Base-by-base conservation (phyloP, 2,797 vertebrate genomes). In the Rhinogobio ventralis region DNA sequence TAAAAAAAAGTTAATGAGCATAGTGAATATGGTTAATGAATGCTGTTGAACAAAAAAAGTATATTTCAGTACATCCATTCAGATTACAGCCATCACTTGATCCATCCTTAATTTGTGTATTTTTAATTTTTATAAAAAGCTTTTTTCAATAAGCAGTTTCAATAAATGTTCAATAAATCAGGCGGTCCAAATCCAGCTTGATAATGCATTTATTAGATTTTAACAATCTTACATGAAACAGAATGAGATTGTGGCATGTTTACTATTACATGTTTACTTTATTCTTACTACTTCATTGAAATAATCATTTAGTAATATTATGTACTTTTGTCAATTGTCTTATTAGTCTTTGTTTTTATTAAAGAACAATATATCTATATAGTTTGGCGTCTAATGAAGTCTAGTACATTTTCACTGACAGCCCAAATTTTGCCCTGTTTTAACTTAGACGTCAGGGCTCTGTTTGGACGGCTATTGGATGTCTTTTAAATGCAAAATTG, bases 171-270 rank as follows among this genome's bases (percentile, higher is more conserved):
- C 14, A 49, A 49, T 30, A 53, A 74, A 74, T 53, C 5, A 42
- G 23, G 23, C 7, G 39, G 20, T 60, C 23, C 33, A 57, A 57
- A 39, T 76, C 23, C 20, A 57, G 39, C 30, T 57, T 60, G 8
- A 60, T 60, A 77, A 77, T 19, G 53, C 8, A 60, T 60, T 57
- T 77, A 60, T 42, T 77, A 76, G 53, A 33, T 74, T 14, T 30
- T 5, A 72, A 73, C 4, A 53, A 7, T 53, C 5, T 53, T 33
- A 13, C 28, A 74, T 51, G 13, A 73, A 73, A 23, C 46, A 51
- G 10, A 51, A 73, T 51, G 49, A 33, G 9, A 49, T 25, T 74
- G 19, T 72, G n/a, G 42, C 7, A 46, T 4, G 7, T 72, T 42
- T 20, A 7, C 0, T 71, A 45, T 71, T 71, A 49, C 49, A 74